Evolutionary conservation across 2,888 invertebrate species (phyloP).

Genomic region (Eurois occulta): DNA sequence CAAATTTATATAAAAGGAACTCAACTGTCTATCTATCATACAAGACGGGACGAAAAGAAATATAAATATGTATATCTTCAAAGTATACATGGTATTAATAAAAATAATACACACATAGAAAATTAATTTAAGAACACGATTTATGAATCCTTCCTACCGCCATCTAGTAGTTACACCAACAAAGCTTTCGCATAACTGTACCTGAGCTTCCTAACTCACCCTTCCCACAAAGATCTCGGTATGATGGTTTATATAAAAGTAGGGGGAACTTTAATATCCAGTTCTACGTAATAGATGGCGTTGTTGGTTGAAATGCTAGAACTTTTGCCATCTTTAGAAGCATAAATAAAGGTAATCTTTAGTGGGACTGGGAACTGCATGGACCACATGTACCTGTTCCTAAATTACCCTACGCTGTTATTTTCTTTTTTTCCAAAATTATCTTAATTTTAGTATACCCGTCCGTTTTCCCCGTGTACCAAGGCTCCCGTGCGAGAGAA

Average conservation of each 20-base stretch:
- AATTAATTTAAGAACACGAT: background rate
- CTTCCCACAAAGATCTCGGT: slow-evolving; percentile 4
- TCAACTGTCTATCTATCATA: background rate
- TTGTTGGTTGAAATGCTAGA: background rate
- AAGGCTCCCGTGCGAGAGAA: background rate
- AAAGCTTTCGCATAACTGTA: background rate
- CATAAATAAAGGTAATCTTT: too few relatives aligned
- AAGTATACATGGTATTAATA: background rate
- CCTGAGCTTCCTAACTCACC: background rate
- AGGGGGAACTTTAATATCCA: background rate
- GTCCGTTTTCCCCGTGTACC: background rate
- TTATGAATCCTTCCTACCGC: slow-evolving; percentile 7
- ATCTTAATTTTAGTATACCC: background rate
- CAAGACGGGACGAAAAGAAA: background rate
- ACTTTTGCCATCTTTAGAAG: background rate
- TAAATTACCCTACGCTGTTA: background rate
- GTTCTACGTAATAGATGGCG: slow-evolving; percentile 42
- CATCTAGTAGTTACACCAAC: slow-evolving; percentile 31
- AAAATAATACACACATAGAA: background rate
- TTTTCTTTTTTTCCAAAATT: background rate
- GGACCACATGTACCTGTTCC: background rate
- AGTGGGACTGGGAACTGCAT: background rate
- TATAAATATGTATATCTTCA: background rate
- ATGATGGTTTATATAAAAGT: background rate
- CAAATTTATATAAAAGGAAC: background rate